Base-by-base conservation (phyloP, 92 coral and sea anemone genomes). In the Parazoanthus atlanticus region DNA sequence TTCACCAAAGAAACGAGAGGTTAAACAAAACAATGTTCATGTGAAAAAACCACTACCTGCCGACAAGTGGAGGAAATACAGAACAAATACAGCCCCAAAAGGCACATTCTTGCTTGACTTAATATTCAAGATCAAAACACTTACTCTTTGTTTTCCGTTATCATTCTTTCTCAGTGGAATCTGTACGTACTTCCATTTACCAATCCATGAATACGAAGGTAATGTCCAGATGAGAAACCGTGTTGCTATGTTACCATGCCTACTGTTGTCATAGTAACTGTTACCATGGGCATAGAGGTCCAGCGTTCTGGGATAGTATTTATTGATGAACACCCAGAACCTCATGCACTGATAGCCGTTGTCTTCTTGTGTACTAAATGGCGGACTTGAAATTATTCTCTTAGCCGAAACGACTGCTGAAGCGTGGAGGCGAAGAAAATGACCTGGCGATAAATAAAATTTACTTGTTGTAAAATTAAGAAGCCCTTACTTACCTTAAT, bases 131-230 rank as follows among this genome's bases (percentile, higher is more conserved):
- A 3, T 26, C 21, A 71, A 33, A 38, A 23, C 46, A 75, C 81
- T 77, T 19, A 80, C 84, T 32, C 64, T 46, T 80, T 80, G 84
- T 54, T 80, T 80, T 54, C 70, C 71, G 3, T 61, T 21, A 17
- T 30, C n/a, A 21, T 23, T 33, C 38, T 17, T 52, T 31, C 6
- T 80, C 9, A 80, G 0, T 52, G 84, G 84, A 13, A 52, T 58
- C 84, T 80, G 84, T 0, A 80, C 84, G 43, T 54, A 80, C n/a
- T 52, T 80, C 84, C 84, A 80, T 52, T 80, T 80, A 8, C 84
- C 84, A 56, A 54, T 29, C 84, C 84, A 52, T 12, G 84, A 58
- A 3, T 31, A 26, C 13, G 84, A 80, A 7, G 69, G 69, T 33
- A 80, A 52, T 15, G 41, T 80, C 84, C 84, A 80, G 8, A 76